phyloP scores from a whole-genome alignment of 2,888 invertebrate genomes.

The Synergus itoensis region DNA sequence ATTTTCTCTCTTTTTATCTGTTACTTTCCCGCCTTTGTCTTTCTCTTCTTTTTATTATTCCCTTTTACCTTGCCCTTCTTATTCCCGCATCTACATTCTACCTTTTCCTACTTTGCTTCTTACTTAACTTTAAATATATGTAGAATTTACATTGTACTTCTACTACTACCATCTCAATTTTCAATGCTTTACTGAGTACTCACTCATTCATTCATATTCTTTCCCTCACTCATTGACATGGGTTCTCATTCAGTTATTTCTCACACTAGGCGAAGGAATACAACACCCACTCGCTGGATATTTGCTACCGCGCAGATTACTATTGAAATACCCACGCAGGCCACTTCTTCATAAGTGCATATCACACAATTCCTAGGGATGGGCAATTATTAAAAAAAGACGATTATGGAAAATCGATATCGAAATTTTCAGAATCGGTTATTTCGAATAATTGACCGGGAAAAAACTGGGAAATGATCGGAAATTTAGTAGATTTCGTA shows the following conservation, averaged over 20 bases:
- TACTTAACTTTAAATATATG: slow-evolving; percentile 13
- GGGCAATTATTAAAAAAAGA: neutral
- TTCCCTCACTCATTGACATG: slow-evolving; percentile 58
- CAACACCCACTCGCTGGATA: slow-evolving; percentile 24
- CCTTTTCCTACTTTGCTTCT: slow-evolving; percentile 22
- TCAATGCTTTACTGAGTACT: slow-evolving; percentile 53
- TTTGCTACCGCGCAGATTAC: slow-evolving; percentile 35
- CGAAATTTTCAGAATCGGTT: too few species aligned
- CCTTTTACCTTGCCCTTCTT: slow-evolving; percentile 21
- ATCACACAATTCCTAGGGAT: slow-evolving; percentile 5
- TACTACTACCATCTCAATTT: slow-evolving; percentile 42
- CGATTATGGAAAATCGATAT: too few species aligned
- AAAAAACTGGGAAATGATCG: too few species aligned
- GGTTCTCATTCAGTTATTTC: slow-evolving; percentile 32
- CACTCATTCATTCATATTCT: slow-evolving; percentile 57
- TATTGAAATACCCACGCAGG: slow-evolving; percentile 34
- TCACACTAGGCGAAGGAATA: neutral
- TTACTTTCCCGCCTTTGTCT: slow-evolving; percentile 21
- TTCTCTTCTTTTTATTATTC: slow-evolving; percentile 32
- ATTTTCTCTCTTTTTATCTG: slow-evolving; percentile 29
- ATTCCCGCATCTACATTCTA: slow-evolving; percentile 13
- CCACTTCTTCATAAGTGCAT: slow-evolving; percentile 27
- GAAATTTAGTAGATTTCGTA: too few species aligned
- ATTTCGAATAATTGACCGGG: too few species aligned
- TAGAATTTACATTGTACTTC: neutral